Evolutionary conservation across 2,888 invertebrate genomes (phyloP).

Genomic region (Prionchulus punctatus): DNA sequence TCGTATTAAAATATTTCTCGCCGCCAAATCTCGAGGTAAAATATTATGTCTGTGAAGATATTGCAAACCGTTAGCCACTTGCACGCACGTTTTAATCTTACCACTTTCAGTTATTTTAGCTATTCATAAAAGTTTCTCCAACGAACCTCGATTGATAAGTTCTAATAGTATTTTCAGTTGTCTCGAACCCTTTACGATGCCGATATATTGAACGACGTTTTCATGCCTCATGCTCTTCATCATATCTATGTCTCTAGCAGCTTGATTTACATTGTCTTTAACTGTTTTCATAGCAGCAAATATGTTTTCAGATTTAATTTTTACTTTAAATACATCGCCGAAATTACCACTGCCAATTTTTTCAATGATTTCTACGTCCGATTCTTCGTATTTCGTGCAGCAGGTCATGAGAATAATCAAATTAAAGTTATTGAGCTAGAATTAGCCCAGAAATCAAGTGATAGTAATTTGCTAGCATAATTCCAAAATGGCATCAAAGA

Average conservation of each 20-base stretch:
- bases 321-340: background rate
- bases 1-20: too few species aligned
- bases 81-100: background rate
- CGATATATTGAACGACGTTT: background rate
- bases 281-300: background rate
- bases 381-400: background rate
- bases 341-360: background rate
- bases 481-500: too few species aligned
- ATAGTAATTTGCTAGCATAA: too few species aligned
- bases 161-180: background rate
- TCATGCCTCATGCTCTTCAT: background rate
- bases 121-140: background rate
- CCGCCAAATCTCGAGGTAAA: too few species aligned
- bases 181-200: background rate
- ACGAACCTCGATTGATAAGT: background rate
- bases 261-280: background rate
- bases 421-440: too few species aligned
- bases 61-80: too few species aligned
- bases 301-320: background rate
- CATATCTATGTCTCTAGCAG: background rate
- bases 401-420: too few species aligned
- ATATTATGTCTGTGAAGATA: too few species aligned
- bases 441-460: too few species aligned
- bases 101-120: background rate
- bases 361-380: background rate